Percentiles rank a stretch among this genome's conserved stretches.
Conservation (phyloP, 1,140 invertebrate species). For the Musca vetustissima region DNA sequence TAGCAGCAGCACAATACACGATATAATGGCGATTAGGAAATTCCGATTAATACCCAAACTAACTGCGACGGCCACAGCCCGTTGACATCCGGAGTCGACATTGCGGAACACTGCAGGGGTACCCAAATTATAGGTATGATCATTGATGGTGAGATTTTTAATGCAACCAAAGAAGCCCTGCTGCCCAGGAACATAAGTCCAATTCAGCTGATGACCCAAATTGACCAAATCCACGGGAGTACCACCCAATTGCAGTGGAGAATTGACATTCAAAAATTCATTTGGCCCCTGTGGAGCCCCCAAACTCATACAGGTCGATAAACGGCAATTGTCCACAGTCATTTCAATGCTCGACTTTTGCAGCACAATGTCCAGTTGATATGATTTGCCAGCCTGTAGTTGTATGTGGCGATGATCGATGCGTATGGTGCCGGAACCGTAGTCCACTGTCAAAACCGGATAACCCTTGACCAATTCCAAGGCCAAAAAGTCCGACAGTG, state of each 20-base stretch:
- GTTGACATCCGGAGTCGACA: constrained; percentile 70
- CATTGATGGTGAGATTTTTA: constrained; percentile 80
- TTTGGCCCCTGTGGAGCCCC: constrained; percentile 69
- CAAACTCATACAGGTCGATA: constrained; percentile 71
- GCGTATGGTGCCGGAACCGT: constrained; percentile 78
- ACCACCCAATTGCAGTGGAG: constrained; percentile 85
- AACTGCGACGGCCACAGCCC: constrained; percentile 69
- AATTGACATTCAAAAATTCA: constrained; percentile 84
- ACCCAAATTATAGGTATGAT: constrained; percentile 76
- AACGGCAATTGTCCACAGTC: constrained; percentile 74
- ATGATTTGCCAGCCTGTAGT: constrained; percentile 75
- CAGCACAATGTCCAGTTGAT: constrained; percentile 80
- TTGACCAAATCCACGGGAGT: constrained; percentile 64
- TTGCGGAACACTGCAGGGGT: constrained; percentile 69
- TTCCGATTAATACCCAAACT: constrained; percentile 80
- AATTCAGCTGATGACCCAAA: constrained; percentile 63
- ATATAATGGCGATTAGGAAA: constrained; percentile 80
- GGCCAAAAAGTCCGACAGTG: constrained; percentile 84
- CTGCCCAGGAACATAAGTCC: constrained; percentile 66
- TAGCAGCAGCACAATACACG: constrained; percentile 75
- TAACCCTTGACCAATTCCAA: constrained; percentile 84
- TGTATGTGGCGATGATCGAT: constrained; percentile 73
- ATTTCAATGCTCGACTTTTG: constrained; percentile 71
- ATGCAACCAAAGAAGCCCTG: constrained; percentile 82
- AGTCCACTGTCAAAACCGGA: constrained; percentile 83